Conservation (phyloP, 2,113 vertebrate species). For the Gobio gobio region DNA sequence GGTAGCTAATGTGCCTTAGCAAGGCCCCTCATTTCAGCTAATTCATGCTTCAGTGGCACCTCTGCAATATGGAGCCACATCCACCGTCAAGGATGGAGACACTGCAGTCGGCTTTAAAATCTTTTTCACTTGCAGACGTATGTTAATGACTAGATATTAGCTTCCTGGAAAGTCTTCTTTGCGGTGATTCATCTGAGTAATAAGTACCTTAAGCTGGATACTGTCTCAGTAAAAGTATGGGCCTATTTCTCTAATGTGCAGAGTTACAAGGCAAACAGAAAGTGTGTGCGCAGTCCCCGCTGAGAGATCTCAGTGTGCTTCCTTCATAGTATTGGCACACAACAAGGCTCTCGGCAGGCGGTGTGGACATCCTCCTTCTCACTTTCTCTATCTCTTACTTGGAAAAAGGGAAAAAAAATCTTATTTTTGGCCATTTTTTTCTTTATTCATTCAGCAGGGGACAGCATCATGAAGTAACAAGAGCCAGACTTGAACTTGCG, state of each 20-base stretch:
- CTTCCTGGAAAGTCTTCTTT: slow-evolving; percentile 13
- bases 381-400: slow-evolving; percentile 38
- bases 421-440: slow-evolving; percentile 33
- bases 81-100: background rate
- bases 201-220: slow-evolving; percentile 29
- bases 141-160: slow-evolving; percentile 34
- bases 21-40: slow-evolving; percentile 13
- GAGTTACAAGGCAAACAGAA: slow-evolving; percentile 26
- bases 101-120: slow-evolving; percentile 22
- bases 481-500: background rate
- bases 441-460: slow-evolving; percentile 8
- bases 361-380: slow-evolving; percentile 21
- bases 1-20: slow-evolving; percentile 27
- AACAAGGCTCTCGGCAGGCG: slow-evolving; percentile 33
- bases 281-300: slow-evolving; percentile 16
- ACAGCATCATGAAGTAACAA: background rate
- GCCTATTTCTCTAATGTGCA: slow-evolving; percentile 7
- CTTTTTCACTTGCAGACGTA: background rate
- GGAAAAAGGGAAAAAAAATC: background rate
- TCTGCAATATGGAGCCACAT: slow-evolving; percentile 13
- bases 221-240: slow-evolving; percentile 17
- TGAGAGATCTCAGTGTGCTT: slow-evolving; percentile 40
- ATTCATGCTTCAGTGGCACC: slow-evolving; percentile 22
- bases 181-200: slow-evolving; percentile 39
- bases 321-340: slow-evolving; percentile 39